phyloP scores from a whole-genome alignment of 1,140 invertebrate genomes.

The Nixonia krombeini region DNA sequence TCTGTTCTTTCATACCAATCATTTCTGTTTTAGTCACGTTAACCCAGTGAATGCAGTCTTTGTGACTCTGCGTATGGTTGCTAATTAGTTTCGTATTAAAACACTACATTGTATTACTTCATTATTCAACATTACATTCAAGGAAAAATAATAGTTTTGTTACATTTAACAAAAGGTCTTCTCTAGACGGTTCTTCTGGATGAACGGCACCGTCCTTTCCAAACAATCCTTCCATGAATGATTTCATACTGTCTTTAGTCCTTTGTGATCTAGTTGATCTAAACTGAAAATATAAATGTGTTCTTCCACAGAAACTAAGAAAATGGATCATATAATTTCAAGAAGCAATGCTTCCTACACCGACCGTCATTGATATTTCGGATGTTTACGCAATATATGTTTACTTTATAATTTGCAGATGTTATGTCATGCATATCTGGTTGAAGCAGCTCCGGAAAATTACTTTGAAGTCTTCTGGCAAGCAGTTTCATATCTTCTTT shows the following conservation, averaged over 20 bases:
- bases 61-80: constrained; percentile 46
- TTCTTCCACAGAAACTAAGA: neutral
- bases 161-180: constrained; percentile 60
- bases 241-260: constrained; percentile 54
- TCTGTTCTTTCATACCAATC: constrained; percentile 53
- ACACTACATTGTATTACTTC: neutral
- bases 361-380: too few relatives aligned
- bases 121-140: neutral
- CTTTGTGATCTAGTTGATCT: constrained; percentile 53
- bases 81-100: neutral
- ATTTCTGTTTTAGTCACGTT: constrained; percentile 40
- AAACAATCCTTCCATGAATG: constrained; percentile 65
- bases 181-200: constrained; percentile 20
- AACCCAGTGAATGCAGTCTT: constrained; percentile 54
- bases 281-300: constrained; percentile 53
- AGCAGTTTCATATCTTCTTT: constrained; percentile 61
- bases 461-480: constrained; percentile 58
- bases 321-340: too few relatives aligned
- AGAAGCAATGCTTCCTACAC: too few relatives aligned
- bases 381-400: too few relatives aligned
- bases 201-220: constrained; percentile 43
- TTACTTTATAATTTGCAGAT: constrained; percentile 33
- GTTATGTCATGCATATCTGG: constrained; percentile 33
- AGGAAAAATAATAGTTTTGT: constrained; percentile 17
- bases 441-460: constrained; percentile 62